phyloP scores from a whole-genome alignment of 2,113 vertebrate species.

The Crotalus horridus region DNA sequence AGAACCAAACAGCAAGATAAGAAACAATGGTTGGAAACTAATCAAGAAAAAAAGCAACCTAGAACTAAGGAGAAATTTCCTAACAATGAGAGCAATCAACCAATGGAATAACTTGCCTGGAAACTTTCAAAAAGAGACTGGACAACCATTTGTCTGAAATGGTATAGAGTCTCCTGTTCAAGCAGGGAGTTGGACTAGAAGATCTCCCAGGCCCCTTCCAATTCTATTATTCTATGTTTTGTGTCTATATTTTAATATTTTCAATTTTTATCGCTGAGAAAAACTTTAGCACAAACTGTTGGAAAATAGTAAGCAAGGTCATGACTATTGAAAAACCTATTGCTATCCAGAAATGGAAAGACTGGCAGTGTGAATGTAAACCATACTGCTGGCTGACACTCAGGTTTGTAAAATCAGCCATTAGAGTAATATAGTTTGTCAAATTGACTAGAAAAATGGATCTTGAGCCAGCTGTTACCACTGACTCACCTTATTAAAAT shows the following conservation, averaged over 20 bases:
- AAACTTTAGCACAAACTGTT: background rate
- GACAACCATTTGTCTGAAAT: background rate
- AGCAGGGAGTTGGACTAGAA: background rate
- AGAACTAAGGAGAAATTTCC: background rate
- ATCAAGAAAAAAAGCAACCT: background rate
- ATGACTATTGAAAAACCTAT: background rate
- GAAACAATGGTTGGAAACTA: background rate
- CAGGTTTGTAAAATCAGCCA: background rate
- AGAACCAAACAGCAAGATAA: background rate
- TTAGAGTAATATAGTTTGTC: constrained; percentile 8
- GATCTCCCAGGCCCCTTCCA: background rate
- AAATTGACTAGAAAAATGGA: background rate
- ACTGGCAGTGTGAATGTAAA: constrained; percentile 1
- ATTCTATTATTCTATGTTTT: background rate
- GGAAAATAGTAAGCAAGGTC: background rate
- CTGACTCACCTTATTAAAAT: constrained; percentile 25
- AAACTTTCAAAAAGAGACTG: background rate
- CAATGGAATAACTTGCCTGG: background rate
- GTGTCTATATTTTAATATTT: background rate
- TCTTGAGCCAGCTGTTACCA: background rate
- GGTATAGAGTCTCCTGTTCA: background rate
- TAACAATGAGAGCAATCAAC: background rate
- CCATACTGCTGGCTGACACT: background rate
- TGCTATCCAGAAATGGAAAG: constrained; percentile 15
- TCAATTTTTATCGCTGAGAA: constrained; percentile 6